Evolutionary conservation across 2,113 vertebrate genomes (phyloP).

Genomic region (Gavia stellata): DNA sequence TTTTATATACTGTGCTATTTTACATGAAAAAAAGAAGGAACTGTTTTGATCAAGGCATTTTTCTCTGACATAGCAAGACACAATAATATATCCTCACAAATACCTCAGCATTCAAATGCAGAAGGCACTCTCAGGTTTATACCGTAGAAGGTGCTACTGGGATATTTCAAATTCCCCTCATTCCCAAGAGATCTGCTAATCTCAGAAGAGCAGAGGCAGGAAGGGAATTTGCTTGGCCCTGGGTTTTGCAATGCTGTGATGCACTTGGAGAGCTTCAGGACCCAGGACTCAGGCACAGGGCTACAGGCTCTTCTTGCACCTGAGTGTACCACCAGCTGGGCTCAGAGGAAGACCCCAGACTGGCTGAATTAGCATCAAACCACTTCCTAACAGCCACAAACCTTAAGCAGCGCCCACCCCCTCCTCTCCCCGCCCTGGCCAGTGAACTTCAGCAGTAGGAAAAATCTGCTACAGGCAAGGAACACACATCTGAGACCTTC

Average conservation of each 20-base stretch:
- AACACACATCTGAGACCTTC: not conserved
- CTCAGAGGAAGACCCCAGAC: not conserved
- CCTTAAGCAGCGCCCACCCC: not conserved
- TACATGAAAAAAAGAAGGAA: not conserved
- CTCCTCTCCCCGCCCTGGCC: rapidly evolving
- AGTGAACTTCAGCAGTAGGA: not conserved
- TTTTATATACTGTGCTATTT: not conserved
- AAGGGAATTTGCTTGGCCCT: not conserved
- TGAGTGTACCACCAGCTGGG: not conserved
- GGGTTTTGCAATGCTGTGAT: not conserved
- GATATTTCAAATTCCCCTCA: slow-evolving; percentile 18
- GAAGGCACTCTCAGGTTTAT: not conserved
- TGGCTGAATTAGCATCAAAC: not conserved
- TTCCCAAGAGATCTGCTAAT: slow-evolving; percentile 14
- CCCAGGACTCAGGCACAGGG: not conserved
- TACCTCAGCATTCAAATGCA: slow-evolving; percentile 7
- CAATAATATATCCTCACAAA: not conserved
- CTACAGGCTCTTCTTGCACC: not conserved
- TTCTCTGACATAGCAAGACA: not conserved
- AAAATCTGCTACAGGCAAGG: not conserved
- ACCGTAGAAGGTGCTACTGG: slow-evolving; percentile 35
- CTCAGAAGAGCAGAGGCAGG: not conserved
- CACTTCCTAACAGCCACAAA: not conserved
- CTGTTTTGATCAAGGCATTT: slow-evolving; percentile 15
- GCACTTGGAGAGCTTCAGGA: not conserved